Base-by-base conservation (phyloP, 1,140 invertebrate genomes). In the Drosophila arawakana region DNA sequence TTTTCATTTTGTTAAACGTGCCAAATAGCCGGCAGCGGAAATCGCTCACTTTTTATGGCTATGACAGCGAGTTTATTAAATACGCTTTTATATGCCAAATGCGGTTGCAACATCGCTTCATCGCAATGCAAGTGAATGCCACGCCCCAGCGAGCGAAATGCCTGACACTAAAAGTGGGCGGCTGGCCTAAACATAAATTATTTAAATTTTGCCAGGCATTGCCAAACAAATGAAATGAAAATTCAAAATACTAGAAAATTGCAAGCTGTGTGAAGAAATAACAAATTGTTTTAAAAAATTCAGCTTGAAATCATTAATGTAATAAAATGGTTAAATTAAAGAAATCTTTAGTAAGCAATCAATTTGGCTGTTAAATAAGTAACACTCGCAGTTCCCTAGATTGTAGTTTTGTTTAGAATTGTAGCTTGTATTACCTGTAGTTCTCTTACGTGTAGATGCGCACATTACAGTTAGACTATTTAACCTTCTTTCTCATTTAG, bases 1-100 rank as follows among this genome's bases (percentile, higher is more conserved):
- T 83, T 76, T 83, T 80, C 76, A 80, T 84, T 83, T 83, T 77
- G 73, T 80, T 84, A 83, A 84, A 76, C 78, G 82, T 81, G 78
- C 70, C 78, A 85, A 85, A 85, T 85, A 70, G 73, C 81, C 78
- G 70, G 67, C 58, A 85, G 68, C 82, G 81, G 81, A 84, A 84
- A 80, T 84, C 69, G 73, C 52, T 74, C 73, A 69, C 76, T 30
- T 82, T 80, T 83, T 79, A 79, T 76, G 71, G 75, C 57, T 52
- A 44, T 54, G 25, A 62, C 43, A 69, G 58, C 49, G 68, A 43
- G 59, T 39, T 66, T 66, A 72, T 66, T 72, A 66, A 72, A 57
- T 58, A 67, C 43, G 44, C 69, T 57, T 50, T n/a, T 37, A 58
- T 39, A 25, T 52, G 46, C 44, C 58, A 50, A 68, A 52, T 59